phyloP scores from a whole-genome alignment of 2,113 vertebrate genomes.

The Nothobranchius kuhntae region DNA sequence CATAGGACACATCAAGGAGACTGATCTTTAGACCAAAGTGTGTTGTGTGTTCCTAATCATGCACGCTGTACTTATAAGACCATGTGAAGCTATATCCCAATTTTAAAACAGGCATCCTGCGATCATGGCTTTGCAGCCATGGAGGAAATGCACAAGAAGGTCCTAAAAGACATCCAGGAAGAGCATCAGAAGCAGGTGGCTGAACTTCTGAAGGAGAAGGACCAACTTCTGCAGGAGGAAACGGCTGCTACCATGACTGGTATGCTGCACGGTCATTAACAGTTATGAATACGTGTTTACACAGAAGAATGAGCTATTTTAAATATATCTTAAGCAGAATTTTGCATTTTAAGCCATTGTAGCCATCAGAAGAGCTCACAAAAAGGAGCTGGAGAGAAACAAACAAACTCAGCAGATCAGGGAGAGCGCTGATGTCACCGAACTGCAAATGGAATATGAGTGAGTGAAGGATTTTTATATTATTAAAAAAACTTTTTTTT shows the following conservation, averaged over 20 bases:
- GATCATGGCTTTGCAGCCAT: constrained; percentile 86
- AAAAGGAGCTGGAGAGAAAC: constrained; percentile 89
- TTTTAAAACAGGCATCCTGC: constrained; percentile 81
- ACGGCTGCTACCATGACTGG: constrained; percentile 92
- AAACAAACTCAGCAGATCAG: constrained; percentile 84
- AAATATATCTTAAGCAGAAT: too few species aligned
- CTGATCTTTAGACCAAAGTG: too few species aligned
- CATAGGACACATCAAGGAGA: too few species aligned
- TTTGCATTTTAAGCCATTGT: constrained; percentile 83
- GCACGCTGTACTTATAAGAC: too few species aligned
- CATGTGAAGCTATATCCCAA: too few species aligned
- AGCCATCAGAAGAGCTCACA: constrained; percentile 91
- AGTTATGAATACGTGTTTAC: too few species aligned
- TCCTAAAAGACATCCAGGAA: constrained; percentile 87
- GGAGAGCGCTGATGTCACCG: constrained; percentile 82
- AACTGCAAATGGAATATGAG: constrained; percentile 85
- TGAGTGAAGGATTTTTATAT: constrained; percentile 64
- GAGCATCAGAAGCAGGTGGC: constrained; percentile 91
- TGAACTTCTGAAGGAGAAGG: constrained; percentile 88
- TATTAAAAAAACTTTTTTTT: too few species aligned
- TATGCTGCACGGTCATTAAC: constrained; percentile 34
- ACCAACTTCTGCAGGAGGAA: constrained; percentile 89
- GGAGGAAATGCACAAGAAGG: constrained; percentile 90
- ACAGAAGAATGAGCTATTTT: too few species aligned
- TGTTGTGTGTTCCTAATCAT: too few species aligned